A percentile compares a stretch with the other conserved stretches of the same genome.
Conservation (phyloP, 2,888 invertebrate genomes). For the Latheticus oryzae region DNA sequence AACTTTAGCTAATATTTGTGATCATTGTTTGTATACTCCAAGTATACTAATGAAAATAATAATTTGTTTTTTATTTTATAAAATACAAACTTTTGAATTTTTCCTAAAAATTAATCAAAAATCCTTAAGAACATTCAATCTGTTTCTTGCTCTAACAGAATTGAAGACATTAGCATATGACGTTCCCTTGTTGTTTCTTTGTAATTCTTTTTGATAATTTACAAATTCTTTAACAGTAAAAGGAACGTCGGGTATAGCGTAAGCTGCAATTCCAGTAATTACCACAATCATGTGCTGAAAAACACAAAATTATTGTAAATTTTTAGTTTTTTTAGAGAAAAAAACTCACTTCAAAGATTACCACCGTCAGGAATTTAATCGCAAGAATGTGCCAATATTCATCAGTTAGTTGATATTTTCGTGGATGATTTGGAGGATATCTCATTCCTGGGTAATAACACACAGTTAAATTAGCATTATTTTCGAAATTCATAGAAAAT, state of each 20-base stretch:
- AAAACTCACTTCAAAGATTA: conserved; percentile 74
- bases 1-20: too few relatives aligned
- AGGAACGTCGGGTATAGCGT: conserved; percentile 72
- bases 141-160: too few relatives aligned
- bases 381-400: conserved; percentile 71
- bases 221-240: conserved; percentile 60
- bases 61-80: too few relatives aligned
- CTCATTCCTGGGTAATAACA: conserved; percentile 65
- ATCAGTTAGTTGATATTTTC: conserved; percentile 62
- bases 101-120: too few relatives aligned
- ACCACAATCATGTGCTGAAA: conserved; percentile 70
- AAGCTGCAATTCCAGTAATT: conserved; percentile 71
- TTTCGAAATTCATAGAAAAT: conserved; percentile 32
- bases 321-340: too few relatives aligned
- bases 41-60: too few relatives aligned
- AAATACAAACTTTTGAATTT: too few relatives aligned
- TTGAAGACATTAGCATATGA: too few relatives aligned
- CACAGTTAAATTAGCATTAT: conserved; percentile 14
- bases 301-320: conserved; percentile 43
- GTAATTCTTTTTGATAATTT: conserved; percentile 46
- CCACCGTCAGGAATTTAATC: conserved; percentile 69
- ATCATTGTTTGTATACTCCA: too few relatives aligned
- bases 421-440: conserved; percentile 53
- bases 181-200: too few relatives aligned
- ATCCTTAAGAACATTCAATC: too few relatives aligned